These are phyloP conservation scores for Sternotherus odoratus DNA, from an alignment of 2,797 vertebrate genomes.

Conservation along the genomic window DNA sequence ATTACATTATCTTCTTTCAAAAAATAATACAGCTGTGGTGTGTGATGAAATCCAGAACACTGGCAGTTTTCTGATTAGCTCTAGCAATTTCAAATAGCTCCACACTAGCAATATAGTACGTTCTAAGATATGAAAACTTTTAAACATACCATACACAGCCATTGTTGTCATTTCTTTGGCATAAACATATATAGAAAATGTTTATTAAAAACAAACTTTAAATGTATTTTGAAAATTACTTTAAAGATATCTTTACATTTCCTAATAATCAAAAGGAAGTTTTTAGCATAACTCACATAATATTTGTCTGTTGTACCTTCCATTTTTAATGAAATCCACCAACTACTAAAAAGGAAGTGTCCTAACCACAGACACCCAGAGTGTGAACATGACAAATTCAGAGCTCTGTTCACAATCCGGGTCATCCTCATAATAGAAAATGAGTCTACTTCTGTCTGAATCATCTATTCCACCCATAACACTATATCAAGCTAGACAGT, in stretches of 20 bases:
- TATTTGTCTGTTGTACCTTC: not conserved
- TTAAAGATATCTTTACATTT: not conserved
- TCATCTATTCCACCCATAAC: slow-evolving; percentile 39
- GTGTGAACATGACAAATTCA: slow-evolving; percentile 7
- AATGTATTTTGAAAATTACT: not conserved
- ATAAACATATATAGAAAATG: not conserved
- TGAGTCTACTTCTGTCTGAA: slow-evolving; percentile 38
- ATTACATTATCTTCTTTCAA: not conserved
- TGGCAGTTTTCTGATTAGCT: not conserved
- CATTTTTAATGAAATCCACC: not conserved
- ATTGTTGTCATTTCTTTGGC: not conserved
- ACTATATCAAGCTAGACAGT: not conserved
- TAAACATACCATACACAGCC: not conserved
- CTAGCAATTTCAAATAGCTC: not conserved
- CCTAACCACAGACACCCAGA: not conserved
- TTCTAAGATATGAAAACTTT: not conserved
- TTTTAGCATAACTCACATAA: not conserved
- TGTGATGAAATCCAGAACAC: not conserved
- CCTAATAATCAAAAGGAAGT: not conserved
- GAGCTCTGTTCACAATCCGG: not conserved
- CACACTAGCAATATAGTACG: not conserved
- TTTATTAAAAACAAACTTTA: not conserved
- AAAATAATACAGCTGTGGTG: not conserved
- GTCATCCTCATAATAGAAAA: slow-evolving; percentile 45
- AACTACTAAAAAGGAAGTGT: not conserved